Conservation (phyloP, 2,113 vertebrate species). For the Nettapus auritus region DNA sequence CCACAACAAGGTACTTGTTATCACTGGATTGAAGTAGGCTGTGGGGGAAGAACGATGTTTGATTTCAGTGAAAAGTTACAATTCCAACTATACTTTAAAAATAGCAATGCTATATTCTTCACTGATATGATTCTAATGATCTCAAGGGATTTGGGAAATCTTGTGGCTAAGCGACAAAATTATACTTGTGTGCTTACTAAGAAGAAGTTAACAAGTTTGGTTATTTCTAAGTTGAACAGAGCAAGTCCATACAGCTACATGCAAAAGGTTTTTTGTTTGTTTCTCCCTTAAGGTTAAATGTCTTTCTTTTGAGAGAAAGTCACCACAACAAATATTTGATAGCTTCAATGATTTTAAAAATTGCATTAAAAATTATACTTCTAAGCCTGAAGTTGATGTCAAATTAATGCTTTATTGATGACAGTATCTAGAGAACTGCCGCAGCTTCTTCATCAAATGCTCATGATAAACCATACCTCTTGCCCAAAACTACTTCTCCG, state of each 20-base stretch:
- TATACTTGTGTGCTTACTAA: background rate
- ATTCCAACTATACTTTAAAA: background rate
- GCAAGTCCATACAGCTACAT: background rate
- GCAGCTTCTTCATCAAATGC: background rate
- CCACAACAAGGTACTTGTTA: background rate
- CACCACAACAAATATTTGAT: background rate
- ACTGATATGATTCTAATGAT: background rate
- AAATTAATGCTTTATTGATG: background rate
- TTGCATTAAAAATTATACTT: background rate
- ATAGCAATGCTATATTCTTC: background rate
- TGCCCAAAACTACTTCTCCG: background rate
- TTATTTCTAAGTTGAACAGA: background rate
- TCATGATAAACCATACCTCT: background rate
- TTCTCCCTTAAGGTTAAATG: background rate
- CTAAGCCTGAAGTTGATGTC: background rate
- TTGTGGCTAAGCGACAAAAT: background rate
- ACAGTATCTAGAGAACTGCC: background rate
- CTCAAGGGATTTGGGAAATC: background rate
- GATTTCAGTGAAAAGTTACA: background rate
- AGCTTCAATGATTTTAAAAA: background rate
- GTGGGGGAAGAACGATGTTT: background rate
- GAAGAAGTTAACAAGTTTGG: background rate
- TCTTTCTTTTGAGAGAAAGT: background rate
- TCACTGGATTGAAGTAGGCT: background rate
- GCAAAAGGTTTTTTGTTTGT: fast-evolving